Base-by-base conservation (phyloP, 2,113 vertebrate species). In the Azemiops feae region DNA sequence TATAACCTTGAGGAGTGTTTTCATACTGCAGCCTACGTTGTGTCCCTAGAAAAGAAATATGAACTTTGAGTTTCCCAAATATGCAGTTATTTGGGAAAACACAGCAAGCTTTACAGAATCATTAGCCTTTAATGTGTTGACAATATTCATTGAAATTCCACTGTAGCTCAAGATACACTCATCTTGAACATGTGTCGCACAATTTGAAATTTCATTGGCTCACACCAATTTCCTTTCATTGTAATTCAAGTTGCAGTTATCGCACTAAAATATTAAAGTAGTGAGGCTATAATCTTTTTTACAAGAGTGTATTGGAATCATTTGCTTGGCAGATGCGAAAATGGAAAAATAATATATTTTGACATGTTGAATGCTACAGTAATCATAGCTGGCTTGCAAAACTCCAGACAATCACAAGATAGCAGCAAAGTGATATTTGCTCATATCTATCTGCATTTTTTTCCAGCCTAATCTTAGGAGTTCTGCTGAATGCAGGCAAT, bases 11-110 rank as follows among this genome's bases (percentile, higher is more conserved):
- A 93, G 39, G 7, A 27, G 85, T 50, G 47, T 47, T 92, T 94
- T 95, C 93, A 45, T 53, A 91, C 90, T 89, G 34, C 39, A 85
- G 85, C 47, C 91, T 95, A 69, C 50, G 92, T 22, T 85, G 20
- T n/a, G 43, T 88, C 25, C 47, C 69, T 96, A 69, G 50, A 58
- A 89, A 53, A 95, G 93, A 16, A 27, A 50, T 27, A 60, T 92
- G 57, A 14, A 88, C 1, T 92, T 43, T 74, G 34, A 12, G 52
- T 54, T 92, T 87, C 5, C 11, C 27, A 81, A 54, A 89, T 47
- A 22, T 92, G 74, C 0, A 25, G 6, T 50, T 47, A 57, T 45
- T 55, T 47, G 53, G 91, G 50, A 43, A 4, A 53, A 14, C 4
- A 74, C 14, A 88, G 23, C 8, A 91, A 57, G 45, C 6, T 23